These are phyloP conservation scores for Manis pentadactyla DNA, from an alignment of 2,797 vertebrate species.

Conservation along the genomic window DNA sequence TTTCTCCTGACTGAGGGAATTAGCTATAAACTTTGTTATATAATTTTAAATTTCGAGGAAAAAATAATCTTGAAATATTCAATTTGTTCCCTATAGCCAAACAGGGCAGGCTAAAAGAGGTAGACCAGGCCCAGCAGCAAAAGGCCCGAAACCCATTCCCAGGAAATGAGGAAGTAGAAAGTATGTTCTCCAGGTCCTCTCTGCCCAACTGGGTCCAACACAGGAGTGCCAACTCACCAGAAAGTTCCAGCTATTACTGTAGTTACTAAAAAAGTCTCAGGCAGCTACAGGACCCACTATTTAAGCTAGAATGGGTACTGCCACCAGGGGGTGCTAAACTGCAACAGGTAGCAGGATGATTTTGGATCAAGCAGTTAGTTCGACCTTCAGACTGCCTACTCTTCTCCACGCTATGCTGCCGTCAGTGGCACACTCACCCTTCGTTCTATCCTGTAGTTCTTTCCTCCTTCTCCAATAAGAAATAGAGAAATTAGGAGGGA, in stretches of 20 bases:
- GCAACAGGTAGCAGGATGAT: background rate
- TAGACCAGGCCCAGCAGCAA: background rate
- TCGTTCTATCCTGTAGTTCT: background rate
- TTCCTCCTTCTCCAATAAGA: background rate
- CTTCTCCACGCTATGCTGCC: background rate
- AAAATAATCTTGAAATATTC: background rate
- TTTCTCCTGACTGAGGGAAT: background rate
- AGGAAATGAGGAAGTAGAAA: background rate
- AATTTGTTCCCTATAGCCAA: background rate
- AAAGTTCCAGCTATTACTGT: background rate
- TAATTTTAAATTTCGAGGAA: background rate
- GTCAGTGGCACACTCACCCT: background rate
- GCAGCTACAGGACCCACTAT: background rate
- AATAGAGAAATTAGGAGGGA: background rate
- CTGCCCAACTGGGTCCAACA: background rate
- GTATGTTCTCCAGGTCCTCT: background rate
- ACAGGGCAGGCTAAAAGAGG: background rate
- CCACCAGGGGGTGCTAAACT: background rate
- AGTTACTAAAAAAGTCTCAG: background rate
- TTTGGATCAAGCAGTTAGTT: background rate
- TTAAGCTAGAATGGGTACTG: background rate
- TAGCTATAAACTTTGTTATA: slow-evolving; percentile 7
- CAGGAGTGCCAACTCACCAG: background rate
- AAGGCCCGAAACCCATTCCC: background rate
- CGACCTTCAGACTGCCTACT: background rate